phyloP scores from a whole-genome alignment of 2,888 invertebrate species.

The Asteroscopus sphinx region DNA sequence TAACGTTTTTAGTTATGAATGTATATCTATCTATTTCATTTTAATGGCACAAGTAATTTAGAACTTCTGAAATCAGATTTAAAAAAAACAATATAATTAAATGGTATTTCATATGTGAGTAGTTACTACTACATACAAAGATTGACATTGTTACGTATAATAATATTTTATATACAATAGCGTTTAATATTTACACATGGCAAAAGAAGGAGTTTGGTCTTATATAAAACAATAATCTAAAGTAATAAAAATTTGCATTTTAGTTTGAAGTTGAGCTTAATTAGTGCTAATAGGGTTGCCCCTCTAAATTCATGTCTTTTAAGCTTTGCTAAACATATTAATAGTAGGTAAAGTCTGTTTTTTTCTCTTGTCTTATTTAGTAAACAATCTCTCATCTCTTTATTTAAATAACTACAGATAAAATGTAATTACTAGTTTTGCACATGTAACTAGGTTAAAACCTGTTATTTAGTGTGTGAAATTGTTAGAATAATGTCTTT shows the following conservation, averaged over 20 bases:
- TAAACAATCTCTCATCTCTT: too few species aligned
- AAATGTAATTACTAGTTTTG: too few species aligned
- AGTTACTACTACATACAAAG: constrained; percentile 59
- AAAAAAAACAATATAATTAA: constrained; percentile 55
- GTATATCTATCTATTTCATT: constrained; percentile 65
- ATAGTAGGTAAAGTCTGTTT: constrained; percentile 32
- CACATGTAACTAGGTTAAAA: too few species aligned
- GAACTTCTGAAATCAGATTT: constrained; percentile 63
- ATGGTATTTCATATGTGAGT: constrained; percentile 49
- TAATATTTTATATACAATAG: constrained; percentile 67
- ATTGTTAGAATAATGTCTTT: too few species aligned
- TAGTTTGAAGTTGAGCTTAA: constrained; percentile 66
- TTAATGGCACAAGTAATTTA: constrained; percentile 80
- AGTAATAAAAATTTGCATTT: constrained; percentile 66
- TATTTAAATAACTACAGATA: too few species aligned
- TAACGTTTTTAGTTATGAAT: constrained; percentile 34
- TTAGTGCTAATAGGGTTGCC: constrained; percentile 67
- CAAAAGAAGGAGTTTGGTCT: constrained; percentile 83
- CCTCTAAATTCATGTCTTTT: constrained; percentile 71
- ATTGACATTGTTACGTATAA: constrained; percentile 58
- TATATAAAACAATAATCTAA: constrained; percentile 59
- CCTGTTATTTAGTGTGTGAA: too few species aligned
- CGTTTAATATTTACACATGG: constrained; percentile 81
- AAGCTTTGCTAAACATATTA: constrained; percentile 61
- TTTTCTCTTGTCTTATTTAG: too few species aligned